Conservation (phyloP, 2,888 invertebrate genomes). For the Tenthredo livida region DNA sequence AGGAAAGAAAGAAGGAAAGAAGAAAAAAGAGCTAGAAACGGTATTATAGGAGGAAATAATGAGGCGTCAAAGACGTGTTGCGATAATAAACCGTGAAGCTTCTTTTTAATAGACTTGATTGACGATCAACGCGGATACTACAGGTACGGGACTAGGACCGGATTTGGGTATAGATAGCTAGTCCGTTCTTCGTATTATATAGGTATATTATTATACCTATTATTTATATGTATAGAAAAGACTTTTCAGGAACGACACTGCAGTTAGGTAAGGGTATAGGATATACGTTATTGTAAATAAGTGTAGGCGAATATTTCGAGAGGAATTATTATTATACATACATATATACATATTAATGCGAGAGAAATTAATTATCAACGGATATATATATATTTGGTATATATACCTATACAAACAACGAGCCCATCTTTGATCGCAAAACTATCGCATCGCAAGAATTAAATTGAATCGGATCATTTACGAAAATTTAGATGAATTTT, state of each 20-base stretch:
- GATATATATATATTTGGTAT: background rate
- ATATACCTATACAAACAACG: background rate
- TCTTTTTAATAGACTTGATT: background rate
- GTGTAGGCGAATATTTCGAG: background rate
- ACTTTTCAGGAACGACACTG: background rate
- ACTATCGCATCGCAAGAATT: no score
- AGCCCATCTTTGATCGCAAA: background rate
- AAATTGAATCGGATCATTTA: background rate
- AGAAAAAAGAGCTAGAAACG: background rate
- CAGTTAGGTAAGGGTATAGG: background rate
- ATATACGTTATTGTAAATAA: slow-evolving; percentile 3
- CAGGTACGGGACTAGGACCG: slow-evolving; percentile 39
- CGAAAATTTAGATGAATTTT: background rate
- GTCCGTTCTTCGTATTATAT: slow-evolving; percentile 49
- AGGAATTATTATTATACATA: background rate
- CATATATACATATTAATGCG: background rate
- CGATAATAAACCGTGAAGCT: slow-evolving; percentile 6
- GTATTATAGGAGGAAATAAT: background rate
- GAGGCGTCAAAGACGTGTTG: slow-evolving; percentile 41
- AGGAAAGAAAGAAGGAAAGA: no score
- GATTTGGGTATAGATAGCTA: slow-evolving; percentile 27
- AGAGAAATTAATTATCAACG: background rate
- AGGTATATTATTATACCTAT: slow-evolving; percentile 1
- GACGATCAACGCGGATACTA: slow-evolving; percentile 38
- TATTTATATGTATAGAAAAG: slow-evolving; percentile 20